Evolutionary conservation across 2,797 vertebrate genomes (phyloP).

Genomic region (Diplodus sargus): DNA sequence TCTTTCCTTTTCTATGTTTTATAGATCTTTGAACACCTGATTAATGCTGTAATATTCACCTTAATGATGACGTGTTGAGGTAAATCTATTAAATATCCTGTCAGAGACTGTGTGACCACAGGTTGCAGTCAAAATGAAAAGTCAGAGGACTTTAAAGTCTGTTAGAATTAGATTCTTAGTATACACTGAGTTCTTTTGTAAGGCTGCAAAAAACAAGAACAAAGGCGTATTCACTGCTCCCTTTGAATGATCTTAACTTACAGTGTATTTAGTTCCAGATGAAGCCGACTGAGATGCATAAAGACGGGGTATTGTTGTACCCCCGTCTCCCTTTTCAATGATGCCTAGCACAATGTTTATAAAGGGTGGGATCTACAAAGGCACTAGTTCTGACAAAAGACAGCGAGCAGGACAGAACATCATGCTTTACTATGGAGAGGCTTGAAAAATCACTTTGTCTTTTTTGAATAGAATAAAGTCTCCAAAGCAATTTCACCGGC

Average conservation of each 20-base stretch:
- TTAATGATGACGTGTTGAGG: background rate
- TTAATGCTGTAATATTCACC: background rate
- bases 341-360: constrained; percentile 39
- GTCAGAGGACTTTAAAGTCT: background rate
- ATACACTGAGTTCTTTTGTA: constrained; percentile 14
- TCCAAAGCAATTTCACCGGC: background rate
- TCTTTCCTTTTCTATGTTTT: background rate
- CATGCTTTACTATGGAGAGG: constrained; percentile 11
- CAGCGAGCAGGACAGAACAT: background rate
- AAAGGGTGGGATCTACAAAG: constrained; percentile 45
- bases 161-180: background rate
- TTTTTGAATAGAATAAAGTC: constrained; percentile 21
- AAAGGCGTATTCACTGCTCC: constrained; percentile 39
- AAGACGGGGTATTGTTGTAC: constrained; percentile 51
- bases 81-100: background rate
- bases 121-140: background rate
- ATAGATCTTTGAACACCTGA: background rate
- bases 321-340: constrained; percentile 27
- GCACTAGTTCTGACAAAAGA: constrained; percentile 15
- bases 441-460: background rate
- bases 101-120: background rate
- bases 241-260: constrained; percentile 46
- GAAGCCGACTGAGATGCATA: constrained; percentile 42
- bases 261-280: constrained; percentile 72
- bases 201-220: constrained; percentile 16